These are phyloP conservation scores for Trichogramma dendrolimi DNA, from an alignment of 2,888 invertebrate species.

Conservation along the genomic window DNA sequence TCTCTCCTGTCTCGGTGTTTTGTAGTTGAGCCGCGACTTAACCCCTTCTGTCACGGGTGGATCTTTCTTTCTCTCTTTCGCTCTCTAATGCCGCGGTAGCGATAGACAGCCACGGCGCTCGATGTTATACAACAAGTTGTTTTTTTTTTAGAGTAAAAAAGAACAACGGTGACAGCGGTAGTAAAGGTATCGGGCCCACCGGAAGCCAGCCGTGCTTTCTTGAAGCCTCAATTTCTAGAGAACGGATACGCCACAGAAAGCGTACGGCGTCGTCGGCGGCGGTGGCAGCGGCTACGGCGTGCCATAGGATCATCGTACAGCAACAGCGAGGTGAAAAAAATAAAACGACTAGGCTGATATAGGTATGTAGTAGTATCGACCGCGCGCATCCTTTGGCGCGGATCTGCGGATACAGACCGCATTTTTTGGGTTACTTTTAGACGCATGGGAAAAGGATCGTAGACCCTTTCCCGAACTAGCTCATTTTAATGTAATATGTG, in stretches of 20 bases:
- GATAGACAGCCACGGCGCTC: too few relatives aligned
- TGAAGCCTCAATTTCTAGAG: conserved; percentile 23
- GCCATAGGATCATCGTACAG: too few relatives aligned
- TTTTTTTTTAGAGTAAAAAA: too few relatives aligned
- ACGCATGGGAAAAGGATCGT: conserved; percentile 9
- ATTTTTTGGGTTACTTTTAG: neutral
- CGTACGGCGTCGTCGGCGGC: too few relatives aligned
- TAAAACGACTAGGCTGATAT: neutral
- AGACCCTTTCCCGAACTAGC: neutral
- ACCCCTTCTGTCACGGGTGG: conserved; percentile 9
- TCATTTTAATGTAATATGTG: too few relatives aligned
- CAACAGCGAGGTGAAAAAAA: conserved; percentile 1
- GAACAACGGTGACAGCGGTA: too few relatives aligned
- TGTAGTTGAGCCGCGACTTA: too few relatives aligned
- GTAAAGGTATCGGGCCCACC: conserved; percentile 3
- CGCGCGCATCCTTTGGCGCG: conserved; percentile 20
- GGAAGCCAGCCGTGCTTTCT: conserved; percentile 23
- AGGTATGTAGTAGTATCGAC: conserved; percentile 9
- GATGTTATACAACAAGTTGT: too few relatives aligned
- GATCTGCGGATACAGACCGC: neutral
- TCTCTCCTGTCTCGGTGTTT: too few relatives aligned
- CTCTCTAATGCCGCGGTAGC: too few relatives aligned
- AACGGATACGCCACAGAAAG: conserved; percentile 17
- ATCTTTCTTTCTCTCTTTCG: neutral
- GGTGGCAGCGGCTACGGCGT: too few relatives aligned